These are phyloP conservation scores for Ditula angustiorana DNA, from an alignment of 2,888 invertebrate genomes.

Conservation along the genomic window DNA sequence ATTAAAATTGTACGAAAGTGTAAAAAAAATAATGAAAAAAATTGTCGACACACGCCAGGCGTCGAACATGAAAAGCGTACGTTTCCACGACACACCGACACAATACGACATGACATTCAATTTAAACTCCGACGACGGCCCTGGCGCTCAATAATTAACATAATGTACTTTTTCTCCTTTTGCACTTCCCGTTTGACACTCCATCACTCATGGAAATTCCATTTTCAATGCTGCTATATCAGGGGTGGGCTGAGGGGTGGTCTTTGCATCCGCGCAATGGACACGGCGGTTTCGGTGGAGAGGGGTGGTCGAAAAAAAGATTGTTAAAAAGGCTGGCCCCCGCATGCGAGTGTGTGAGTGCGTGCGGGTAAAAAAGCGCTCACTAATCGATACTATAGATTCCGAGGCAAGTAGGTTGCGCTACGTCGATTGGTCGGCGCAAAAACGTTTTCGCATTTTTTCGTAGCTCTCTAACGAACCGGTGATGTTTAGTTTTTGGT, in stretches of 20 bases:
- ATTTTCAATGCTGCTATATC: conserved; percentile 84
- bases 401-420: conserved; percentile 83
- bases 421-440: conserved; percentile 70
- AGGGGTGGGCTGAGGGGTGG: conserved; percentile 77
- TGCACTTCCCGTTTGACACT: conserved; percentile 85
- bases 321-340: conserved; percentile 85
- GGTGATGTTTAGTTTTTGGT: conserved; percentile 75
- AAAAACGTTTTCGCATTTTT: conserved; percentile 66
- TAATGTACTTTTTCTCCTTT: conserved; percentile 85
- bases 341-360: conserved; percentile 80
- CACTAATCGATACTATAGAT: conserved; percentile 86
- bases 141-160: conserved; percentile 81
- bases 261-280: conserved; percentile 85
- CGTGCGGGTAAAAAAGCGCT: conserved; percentile 82
- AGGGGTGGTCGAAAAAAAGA: conserved; percentile 83
- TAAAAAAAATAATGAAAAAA: conserved; percentile 50
- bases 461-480: conserved; percentile 73
- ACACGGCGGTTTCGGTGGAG: conserved; percentile 81
- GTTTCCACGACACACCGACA: conserved; percentile 56
- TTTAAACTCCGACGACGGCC: conserved; percentile 78
- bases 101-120: conserved; percentile 81
- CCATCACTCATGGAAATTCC: conserved; percentile 86
- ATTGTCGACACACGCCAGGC: conserved; percentile 56
- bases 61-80: conserved; percentile 61
- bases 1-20: conserved; percentile 40